These are phyloP conservation scores for Steinernema feltiae DNA, from an alignment of 1,140 invertebrate species.

Conservation along the genomic window DNA sequence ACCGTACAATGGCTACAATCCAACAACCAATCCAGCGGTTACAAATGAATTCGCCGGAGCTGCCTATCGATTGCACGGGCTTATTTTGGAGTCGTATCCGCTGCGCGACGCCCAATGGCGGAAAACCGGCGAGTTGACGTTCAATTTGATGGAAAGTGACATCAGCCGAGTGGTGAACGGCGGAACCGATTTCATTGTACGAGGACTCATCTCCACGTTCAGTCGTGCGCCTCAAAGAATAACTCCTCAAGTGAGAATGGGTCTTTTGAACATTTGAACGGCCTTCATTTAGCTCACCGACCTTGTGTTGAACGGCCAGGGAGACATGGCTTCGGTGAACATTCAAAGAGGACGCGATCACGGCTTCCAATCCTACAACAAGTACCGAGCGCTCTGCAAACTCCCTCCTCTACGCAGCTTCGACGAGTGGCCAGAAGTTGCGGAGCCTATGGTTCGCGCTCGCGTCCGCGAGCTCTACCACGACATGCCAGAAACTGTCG, in stretches of 20 bases:
- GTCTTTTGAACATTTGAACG: not conserved
- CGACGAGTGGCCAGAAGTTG: slow-evolving; percentile 22
- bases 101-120: slow-evolving; percentile 27
- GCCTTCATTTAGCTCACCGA: slow-evolving; percentile 26
- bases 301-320: slow-evolving; percentile 60
- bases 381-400: slow-evolving; percentile 76
- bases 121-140: slow-evolving; percentile 17
- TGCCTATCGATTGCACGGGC: slow-evolving; percentile 39
- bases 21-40: slow-evolving; percentile 31
- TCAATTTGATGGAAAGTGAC: slow-evolving; percentile 11
- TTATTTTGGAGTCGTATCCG: slow-evolving; percentile 38
- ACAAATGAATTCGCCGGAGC: slow-evolving; percentile 34
- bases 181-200: slow-evolving; percentile 28
- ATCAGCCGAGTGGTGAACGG: slow-evolving; percentile 16
- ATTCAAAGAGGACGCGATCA: slow-evolving; percentile 74
- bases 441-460: slow-evolving; percentile 21
- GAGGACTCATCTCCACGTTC: slow-evolving; percentile 32
- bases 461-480: slow-evolving; percentile 28
- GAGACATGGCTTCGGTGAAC: slow-evolving; percentile 59
- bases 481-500: slow-evolving; percentile 70
- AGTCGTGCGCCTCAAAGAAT: slow-evolving; percentile 33
- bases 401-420: slow-evolving; percentile 62
- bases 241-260: slow-evolving; percentile 19
- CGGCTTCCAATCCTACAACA: slow-evolving; percentile 74
- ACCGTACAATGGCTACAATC: slow-evolving; percentile 42